phyloP scores from a whole-genome alignment of 2,797 vertebrate species.

The Chelon auratus region DNA sequence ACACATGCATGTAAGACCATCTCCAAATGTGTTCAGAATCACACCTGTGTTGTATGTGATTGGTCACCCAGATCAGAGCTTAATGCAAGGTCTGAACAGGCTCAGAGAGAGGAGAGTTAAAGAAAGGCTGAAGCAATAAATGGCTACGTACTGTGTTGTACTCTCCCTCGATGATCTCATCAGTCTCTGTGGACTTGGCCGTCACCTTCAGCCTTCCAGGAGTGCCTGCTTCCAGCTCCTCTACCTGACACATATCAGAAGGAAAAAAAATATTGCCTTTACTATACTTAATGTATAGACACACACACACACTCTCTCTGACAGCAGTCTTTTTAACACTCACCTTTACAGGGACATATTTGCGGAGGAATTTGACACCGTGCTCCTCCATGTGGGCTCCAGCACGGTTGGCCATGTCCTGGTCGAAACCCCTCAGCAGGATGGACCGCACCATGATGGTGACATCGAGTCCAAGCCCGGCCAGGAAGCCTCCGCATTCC shows the following conservation, averaged over 20 bases:
- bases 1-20: too few relatives aligned
- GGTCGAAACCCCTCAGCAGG: constrained; percentile 95
- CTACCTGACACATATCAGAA: constrained; percentile 82
- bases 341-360: constrained; percentile 90
- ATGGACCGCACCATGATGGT: constrained; percentile 96
- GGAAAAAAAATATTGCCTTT: neutral
- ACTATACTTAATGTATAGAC: neutral
- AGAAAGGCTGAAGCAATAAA: neutral
- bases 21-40: too few relatives aligned
- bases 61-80: too few relatives aligned
- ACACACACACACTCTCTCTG: neutral
- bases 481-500: constrained; percentile 96
- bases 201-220: constrained; percentile 93
- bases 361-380: constrained; percentile 91
- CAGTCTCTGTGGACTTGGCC: constrained; percentile 89
- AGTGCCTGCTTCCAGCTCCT: constrained; percentile 90
- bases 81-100: too few relatives aligned
- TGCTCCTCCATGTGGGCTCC: constrained; percentile 93
- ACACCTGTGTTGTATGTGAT: too few relatives aligned
- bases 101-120: neutral
- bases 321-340: constrained; percentile 34
- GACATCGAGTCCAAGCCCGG: constrained; percentile 92
- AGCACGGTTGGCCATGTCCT: constrained; percentile 94
- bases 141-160: constrained; percentile 92
- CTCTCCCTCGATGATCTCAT: constrained; percentile 86